These are phyloP conservation scores for Aldrovandia affinis DNA, from an alignment of 2,797 vertebrate genomes.

Conservation along the genomic window DNA sequence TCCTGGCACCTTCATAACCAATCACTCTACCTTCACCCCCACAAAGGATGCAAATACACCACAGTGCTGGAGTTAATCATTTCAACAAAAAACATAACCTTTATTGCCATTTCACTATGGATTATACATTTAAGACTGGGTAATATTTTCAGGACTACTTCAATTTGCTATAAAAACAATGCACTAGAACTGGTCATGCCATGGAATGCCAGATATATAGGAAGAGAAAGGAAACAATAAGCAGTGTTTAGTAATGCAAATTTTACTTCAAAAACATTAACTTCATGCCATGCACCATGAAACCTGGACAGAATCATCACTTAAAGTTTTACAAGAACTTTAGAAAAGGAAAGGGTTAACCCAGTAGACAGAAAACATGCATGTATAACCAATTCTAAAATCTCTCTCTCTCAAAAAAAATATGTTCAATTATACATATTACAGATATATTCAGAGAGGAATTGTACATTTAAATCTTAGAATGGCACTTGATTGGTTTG, in stretches of 20 bases:
- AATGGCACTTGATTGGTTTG: constrained; percentile 63
- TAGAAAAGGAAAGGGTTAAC: constrained; percentile 43
- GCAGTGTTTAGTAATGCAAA: constrained; percentile 79
- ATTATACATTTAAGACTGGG: constrained; percentile 70
- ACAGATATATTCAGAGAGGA: no score
- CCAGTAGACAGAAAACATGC: constrained; percentile 68
- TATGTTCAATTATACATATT: no score
- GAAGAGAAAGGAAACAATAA: constrained; percentile 49
- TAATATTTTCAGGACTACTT: constrained; percentile 63
- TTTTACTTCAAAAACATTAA: constrained; percentile 94
- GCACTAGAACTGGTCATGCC: constrained; percentile 56
- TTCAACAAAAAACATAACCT: constrained; percentile 53
- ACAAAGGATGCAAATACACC: no score
- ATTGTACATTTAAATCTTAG: constrained; percentile 73
- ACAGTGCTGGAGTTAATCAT: constrained; percentile 58
- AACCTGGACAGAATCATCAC: constrained; percentile 81
- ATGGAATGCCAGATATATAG: constrained; percentile 49
- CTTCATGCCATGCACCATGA: constrained; percentile 89
- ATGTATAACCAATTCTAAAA: no score
- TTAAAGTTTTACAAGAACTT: constrained; percentile 76
- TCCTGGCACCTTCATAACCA: no score
- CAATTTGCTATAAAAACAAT: constrained; percentile 66
- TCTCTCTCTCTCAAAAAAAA: no score
- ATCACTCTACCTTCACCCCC: no score
- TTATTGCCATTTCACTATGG: constrained; percentile 74